Conservation (phyloP, 1,140 invertebrate species). For the Drosophila pallidifrons region DNA sequence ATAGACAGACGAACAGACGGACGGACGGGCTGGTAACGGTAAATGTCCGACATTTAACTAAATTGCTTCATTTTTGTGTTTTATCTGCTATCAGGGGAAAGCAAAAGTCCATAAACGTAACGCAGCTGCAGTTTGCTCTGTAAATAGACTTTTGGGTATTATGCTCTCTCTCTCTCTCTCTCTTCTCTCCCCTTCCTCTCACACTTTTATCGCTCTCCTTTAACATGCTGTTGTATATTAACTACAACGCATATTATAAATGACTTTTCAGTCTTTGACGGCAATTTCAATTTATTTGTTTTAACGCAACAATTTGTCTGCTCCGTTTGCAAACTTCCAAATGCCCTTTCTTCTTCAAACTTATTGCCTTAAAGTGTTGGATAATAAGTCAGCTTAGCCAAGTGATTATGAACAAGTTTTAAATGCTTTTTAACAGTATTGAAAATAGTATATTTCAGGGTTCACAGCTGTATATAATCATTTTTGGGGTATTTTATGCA, state of each 20-base stretch:
- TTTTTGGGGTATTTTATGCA: no score
- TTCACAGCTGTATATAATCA: no score
- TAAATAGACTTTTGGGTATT: constrained; percentile 13
- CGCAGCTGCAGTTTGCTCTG: constrained; percentile 4
- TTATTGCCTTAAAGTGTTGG: not conserved
- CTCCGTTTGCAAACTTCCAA: not conserved
- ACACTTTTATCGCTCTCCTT: not conserved
- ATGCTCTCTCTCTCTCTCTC: not conserved
- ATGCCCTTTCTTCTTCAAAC: not conserved
- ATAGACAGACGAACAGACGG: not conserved
- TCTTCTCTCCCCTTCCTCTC: not conserved
- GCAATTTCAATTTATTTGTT: constrained; percentile 16
- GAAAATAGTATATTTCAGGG: no score
- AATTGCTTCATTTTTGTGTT: constrained; percentile 37
- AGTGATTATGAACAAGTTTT: no score
- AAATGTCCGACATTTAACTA: constrained; percentile 34
- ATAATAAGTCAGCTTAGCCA: no score
- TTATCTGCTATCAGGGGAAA: constrained; percentile 8
- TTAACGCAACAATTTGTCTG: not conserved
- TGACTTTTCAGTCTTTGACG: constrained; percentile 9
- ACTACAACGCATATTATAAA: constrained; percentile 13
- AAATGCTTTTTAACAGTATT: no score
- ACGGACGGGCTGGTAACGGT: not conserved
- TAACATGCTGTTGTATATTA: not conserved
- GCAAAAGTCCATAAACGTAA: constrained; percentile 18